Evolutionary conservation across 2,888 invertebrate genomes (phyloP).

Genomic region (Drosophila eohydei): DNA sequence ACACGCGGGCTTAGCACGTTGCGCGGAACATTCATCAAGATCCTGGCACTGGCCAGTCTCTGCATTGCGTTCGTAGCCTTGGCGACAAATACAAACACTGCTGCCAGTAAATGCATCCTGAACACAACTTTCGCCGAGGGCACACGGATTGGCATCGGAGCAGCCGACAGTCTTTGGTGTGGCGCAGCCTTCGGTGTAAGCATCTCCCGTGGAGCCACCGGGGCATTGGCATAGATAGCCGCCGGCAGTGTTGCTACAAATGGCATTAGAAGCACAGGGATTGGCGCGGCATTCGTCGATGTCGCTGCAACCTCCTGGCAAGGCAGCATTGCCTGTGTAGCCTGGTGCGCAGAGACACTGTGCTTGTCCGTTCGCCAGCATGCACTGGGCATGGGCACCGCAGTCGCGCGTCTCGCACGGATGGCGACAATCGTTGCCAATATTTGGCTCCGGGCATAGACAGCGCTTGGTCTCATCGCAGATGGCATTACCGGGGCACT

Average conservation of each 20-base stretch:
- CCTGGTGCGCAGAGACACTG: conserved; percentile 94
- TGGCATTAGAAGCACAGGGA: conserved; percentile 93
- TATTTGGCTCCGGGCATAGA: conserved; percentile 95
- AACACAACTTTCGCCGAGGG: conserved; percentile 93
- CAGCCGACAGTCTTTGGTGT: conserved; percentile 89
- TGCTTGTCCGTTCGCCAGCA: conserved; percentile 92
- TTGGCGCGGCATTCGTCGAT: conserved; percentile 94
- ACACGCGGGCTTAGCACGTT: conserved; percentile 91
- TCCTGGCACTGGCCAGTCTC: conserved; percentile 92
- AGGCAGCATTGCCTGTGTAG: conserved; percentile 88
- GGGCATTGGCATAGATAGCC: conserved; percentile 95
- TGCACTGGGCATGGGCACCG: conserved; percentile 95
- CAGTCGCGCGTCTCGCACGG: conserved; percentile 95
- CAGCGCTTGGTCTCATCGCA: conserved; percentile 92
- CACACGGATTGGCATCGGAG: conserved; percentile 91
- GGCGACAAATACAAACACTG: conserved; percentile 95
- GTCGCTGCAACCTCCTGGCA: conserved; percentile 91
- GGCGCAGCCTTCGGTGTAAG: conserved; percentile 91
- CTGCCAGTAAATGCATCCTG: conserved; percentile 89
- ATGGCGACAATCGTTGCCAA: conserved; percentile 96
- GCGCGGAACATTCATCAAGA: conserved; percentile 93
- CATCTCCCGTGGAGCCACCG: conserved; percentile 91
- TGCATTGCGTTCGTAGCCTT: conserved; percentile 92
- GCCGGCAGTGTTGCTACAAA: conserved; percentile 95
- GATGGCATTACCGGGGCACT: conserved; percentile 95